phyloP scores from a whole-genome alignment of 2,113 vertebrate genomes.

The Spheniscus mendiculus region DNA sequence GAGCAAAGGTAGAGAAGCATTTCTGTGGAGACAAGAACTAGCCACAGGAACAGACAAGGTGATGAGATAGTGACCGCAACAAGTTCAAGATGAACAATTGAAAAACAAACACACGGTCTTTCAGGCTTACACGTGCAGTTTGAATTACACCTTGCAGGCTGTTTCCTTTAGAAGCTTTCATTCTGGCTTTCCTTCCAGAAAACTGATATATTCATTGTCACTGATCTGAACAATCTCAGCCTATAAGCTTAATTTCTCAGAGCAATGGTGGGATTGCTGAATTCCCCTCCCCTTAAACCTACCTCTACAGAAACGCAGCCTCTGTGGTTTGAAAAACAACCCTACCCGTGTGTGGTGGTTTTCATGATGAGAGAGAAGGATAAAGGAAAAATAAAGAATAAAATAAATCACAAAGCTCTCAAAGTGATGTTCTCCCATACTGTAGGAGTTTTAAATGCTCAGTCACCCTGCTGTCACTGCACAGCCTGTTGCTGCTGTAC shows the following conservation, averaged over 20 bases:
- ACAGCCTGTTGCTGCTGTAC: background rate
- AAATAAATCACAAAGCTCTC: background rate
- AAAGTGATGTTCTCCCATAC: accelerated
- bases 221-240: background rate
- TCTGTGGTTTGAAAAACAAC: background rate
- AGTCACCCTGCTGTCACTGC: background rate
- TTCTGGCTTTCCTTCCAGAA: background rate
- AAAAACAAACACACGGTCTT: background rate
- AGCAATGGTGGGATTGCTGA: background rate
- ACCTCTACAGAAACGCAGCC: background rate
- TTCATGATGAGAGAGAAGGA: background rate
- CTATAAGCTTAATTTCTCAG: background rate
- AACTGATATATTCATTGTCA: background rate
- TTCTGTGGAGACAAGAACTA: background rate
- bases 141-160: background rate
- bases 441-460: background rate
- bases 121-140: background rate
- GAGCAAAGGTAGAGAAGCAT: background rate
- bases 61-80: background rate
- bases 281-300: background rate
- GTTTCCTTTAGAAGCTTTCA: background rate
- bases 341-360: background rate
- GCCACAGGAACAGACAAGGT: background rate
- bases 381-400: background rate
- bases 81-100: background rate